Evolutionary conservation across 2,888 invertebrate genomes (phyloP).

Genomic region (Pollenia amentaria): DNA sequence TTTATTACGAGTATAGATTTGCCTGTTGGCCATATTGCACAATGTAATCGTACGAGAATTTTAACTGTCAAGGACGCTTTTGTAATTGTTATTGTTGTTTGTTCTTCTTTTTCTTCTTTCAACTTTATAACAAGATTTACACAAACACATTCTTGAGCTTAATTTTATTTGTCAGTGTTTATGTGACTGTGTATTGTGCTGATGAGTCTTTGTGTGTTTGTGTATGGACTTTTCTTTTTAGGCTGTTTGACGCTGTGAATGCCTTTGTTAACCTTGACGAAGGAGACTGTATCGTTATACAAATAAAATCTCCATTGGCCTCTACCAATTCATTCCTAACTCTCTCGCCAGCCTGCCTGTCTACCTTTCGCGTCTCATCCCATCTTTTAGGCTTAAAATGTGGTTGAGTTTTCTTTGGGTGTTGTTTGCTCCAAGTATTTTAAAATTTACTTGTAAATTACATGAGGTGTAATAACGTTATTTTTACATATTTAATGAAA

Average conservation of each 20-base stretch:
- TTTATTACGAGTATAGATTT: slow-evolving; percentile 39
- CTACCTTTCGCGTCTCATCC: no score
- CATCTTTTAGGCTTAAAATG: not conserved
- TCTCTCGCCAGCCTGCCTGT: not conserved
- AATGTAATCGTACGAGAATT: slow-evolving; percentile 30
- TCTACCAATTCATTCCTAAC: not conserved
- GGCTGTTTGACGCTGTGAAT: slow-evolving; percentile 12
- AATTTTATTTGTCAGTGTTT: slow-evolving; percentile 31
- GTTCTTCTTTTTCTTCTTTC: slow-evolving; percentile 12
- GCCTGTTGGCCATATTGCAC: slow-evolving; percentile 57
- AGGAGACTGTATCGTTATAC: slow-evolving; percentile 64
- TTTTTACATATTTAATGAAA: slow-evolving; percentile 49
- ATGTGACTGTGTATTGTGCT: slow-evolving; percentile 7
- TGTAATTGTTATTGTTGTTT: slow-evolving; percentile 37
- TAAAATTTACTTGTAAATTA: slow-evolving; percentile 68
- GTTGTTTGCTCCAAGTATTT: slow-evolving; percentile 17
- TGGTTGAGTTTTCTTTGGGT: slow-evolving; percentile 10
- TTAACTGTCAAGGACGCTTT: slow-evolving; percentile 67
- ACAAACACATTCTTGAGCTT: slow-evolving; percentile 41
- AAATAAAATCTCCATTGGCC: slow-evolving; percentile 6
- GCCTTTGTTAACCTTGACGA: slow-evolving; percentile 69
- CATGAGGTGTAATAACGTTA: slow-evolving; percentile 56
- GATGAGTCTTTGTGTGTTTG: slow-evolving; percentile 15
- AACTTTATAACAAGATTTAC: slow-evolving; percentile 38
- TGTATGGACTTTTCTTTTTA: slow-evolving; percentile 21